Evolutionary conservation across 1,140 invertebrate genomes (phyloP).

Genomic region (Formica selysi): DNA sequence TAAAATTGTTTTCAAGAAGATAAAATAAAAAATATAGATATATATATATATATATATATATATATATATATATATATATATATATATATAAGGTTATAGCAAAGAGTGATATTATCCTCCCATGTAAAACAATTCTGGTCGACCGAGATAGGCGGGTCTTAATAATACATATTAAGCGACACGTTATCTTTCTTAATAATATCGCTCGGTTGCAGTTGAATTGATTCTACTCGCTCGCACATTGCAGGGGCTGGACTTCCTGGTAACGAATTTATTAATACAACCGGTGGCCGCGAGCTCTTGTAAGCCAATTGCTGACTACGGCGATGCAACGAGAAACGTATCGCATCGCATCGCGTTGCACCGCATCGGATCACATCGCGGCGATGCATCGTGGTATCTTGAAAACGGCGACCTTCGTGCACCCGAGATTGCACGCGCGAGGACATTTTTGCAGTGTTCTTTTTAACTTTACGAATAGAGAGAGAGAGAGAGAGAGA

Average conservation of each 20-base stretch:
- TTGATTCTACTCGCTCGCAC: slow-evolving; percentile 5
- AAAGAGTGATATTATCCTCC: not conserved
- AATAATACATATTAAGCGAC: slow-evolving; percentile 43
- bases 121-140: slow-evolving; percentile 58
- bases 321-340: slow-evolving; percentile 41
- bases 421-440: slow-evolving; percentile 45
- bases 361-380: slow-evolving; percentile 13
- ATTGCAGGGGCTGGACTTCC: slow-evolving; percentile 30
- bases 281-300: slow-evolving; percentile 51
- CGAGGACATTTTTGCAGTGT: slow-evolving; percentile 50
- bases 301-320: slow-evolving; percentile 60
- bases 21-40: no score
- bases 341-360: slow-evolving; percentile 40
- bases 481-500: not conserved
- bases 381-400: slow-evolving; percentile 25
- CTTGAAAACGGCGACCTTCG: slow-evolving; percentile 64
- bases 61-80: not conserved
- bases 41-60: no score
- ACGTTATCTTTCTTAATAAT: slow-evolving; percentile 24
- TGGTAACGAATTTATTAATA: slow-evolving; percentile 73
- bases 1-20: no score
- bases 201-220: slow-evolving; percentile 16
- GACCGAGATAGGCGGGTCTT: slow-evolving; percentile 24
- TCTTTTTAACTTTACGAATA: slow-evolving; percentile 6
- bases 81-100: not conserved